Conservation (phyloP, 2,888 invertebrate genomes). For the Agrotis clavis region DNA sequence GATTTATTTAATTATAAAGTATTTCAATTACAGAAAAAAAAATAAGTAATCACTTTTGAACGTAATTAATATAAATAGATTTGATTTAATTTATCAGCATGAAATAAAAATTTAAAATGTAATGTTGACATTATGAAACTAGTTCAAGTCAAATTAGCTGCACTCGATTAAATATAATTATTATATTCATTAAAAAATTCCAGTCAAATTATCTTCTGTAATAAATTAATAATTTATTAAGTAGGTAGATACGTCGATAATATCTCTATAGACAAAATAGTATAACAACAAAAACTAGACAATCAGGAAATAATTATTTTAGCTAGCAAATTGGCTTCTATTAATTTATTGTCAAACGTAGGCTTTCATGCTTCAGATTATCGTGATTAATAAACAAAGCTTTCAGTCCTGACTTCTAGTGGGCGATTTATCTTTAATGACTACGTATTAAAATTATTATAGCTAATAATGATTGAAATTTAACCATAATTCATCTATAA, state of each 20-base stretch:
- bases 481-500: too few relatives aligned
- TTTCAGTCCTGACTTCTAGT: neutral
- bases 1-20: neutral
- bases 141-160: conserved; percentile 6
- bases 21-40: neutral
- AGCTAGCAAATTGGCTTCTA: conserved; percentile 29
- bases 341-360: conserved; percentile 49
- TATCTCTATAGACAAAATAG: conserved; percentile 20
- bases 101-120: neutral
- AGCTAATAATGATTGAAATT: too few relatives aligned
- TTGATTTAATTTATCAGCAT: too few relatives aligned
- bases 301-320: conserved; percentile 57
- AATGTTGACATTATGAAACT: neutral
- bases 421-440: conserved; percentile 7
- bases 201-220: conserved; percentile 17
- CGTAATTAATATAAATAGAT: too few relatives aligned
- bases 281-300: conserved; percentile 47
- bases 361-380: conserved; percentile 41
- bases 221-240: conserved; percentile 19
- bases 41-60: too few relatives aligned
- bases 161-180: conserved; percentile 14
- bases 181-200: conserved; percentile 34
- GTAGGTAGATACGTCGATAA: conserved; percentile 29
- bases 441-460: neutral
- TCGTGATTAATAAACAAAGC: conserved; percentile 34